Conservation (phyloP, 2,888 invertebrate species). For the Hypomecis punctinalis region DNA sequence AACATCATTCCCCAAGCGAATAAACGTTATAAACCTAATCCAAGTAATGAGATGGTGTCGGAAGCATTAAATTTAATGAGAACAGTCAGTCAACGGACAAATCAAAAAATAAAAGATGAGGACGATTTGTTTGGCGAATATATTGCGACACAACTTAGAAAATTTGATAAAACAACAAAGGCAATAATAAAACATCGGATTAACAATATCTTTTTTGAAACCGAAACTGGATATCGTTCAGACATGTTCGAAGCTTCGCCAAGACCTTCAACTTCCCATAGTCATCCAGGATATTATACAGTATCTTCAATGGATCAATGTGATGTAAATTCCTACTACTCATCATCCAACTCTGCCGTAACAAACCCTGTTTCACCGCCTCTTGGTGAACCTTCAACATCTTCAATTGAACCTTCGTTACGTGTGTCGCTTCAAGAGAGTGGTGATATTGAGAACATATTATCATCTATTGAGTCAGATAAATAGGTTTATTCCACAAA, state of each 20-base stretch:
- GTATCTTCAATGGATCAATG: constrained; percentile 23
- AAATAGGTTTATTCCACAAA: constrained; percentile 36
- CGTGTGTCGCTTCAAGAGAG: constrained; percentile 27
- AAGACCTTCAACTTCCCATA: constrained; percentile 34
- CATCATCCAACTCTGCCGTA: constrained; percentile 34
- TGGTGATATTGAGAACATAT: constrained; percentile 31
- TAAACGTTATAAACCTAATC: constrained; percentile 33
- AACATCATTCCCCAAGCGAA: constrained; percentile 24
- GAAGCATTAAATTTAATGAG: constrained; percentile 26
- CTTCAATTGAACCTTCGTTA: constrained; percentile 34
- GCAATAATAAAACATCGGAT: constrained; percentile 35
- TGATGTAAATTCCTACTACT: constrained; percentile 30
- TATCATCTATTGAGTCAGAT: constrained; percentile 21
- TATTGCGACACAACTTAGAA: constrained; percentile 29
- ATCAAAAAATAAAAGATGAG: constrained; percentile 21
- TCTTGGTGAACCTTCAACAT: constrained; percentile 26
- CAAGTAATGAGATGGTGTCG: constrained; percentile 32
- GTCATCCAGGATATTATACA: constrained; percentile 36
- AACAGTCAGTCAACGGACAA: constrained; percentile 17
- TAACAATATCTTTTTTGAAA: constrained; percentile 38
- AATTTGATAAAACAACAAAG: constrained; percentile 26
- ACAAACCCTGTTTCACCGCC: constrained; percentile 29
- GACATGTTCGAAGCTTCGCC: constrained; percentile 33
- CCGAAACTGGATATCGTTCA: constrained; percentile 36
- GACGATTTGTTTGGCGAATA: constrained; percentile 28